Evolutionary conservation across 2,888 invertebrate species (phyloP).

Genomic region (Sarcophaga variegata): DNA sequence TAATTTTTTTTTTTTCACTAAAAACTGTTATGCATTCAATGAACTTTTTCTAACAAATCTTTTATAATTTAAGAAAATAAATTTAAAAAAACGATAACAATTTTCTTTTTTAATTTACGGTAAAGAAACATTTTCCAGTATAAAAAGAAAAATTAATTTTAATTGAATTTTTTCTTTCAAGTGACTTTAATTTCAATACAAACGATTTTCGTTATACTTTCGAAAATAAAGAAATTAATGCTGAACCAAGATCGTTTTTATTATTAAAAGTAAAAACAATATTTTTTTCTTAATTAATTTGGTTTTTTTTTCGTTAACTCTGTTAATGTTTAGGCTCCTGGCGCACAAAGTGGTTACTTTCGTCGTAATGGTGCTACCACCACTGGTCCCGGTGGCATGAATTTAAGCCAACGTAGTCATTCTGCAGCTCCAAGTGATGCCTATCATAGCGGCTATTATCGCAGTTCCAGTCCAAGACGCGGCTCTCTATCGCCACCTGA

Average conservation of each 20-base stretch:
- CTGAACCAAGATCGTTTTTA: not conserved
- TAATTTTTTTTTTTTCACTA: too few relatives aligned
- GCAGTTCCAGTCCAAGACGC: conserved; percentile 90
- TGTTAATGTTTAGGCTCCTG: conserved; percentile 53
- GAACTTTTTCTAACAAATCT: too few relatives aligned
- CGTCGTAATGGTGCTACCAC: conserved; percentile 80
- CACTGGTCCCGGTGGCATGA: conserved; percentile 81
- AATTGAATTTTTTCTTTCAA: not conserved
- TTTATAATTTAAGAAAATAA: too few relatives aligned
- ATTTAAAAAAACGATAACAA: not conserved
- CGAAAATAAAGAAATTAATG: not conserved
- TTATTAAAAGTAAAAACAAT: not conserved
- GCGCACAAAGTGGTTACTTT: conserved; percentile 78
- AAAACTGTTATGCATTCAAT: too few relatives aligned
- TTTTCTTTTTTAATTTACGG: not conserved
- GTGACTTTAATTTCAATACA: not conserved
- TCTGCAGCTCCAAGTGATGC: conserved; percentile 89
- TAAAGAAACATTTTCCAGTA: not conserved
- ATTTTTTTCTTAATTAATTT: not conserved
- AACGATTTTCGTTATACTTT: not conserved
- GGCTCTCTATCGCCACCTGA: conserved; percentile 82
- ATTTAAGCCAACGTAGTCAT: conserved; percentile 87
- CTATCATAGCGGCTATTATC: conserved; percentile 80
- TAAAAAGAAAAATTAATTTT: not conserved
- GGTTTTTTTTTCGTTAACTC: not conserved